phyloP scores from a whole-genome alignment of 2,113 vertebrate species.

The Phoenicopterus ruber region DNA sequence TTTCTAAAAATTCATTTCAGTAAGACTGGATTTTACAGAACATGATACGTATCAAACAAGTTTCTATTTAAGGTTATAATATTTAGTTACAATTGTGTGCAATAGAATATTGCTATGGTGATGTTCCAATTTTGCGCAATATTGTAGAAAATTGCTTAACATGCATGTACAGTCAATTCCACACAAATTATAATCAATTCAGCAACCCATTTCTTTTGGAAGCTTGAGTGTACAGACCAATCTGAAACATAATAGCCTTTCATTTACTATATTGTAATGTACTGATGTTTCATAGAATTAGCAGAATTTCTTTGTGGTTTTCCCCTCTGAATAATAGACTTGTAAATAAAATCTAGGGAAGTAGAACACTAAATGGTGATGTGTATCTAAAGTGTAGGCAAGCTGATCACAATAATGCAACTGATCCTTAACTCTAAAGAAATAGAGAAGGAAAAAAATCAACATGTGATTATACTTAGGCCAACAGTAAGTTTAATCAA shows the following conservation, averaged over 20 bases:
- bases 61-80: not conserved
- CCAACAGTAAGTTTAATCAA: constrained; percentile 52
- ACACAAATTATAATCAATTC: constrained; percentile 33
- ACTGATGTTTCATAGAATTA: not conserved
- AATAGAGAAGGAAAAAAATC: not conserved
- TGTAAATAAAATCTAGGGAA: not conserved
- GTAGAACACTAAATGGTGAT: not conserved
- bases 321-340: not conserved
- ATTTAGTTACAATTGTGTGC: not conserved
- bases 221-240: not conserved
- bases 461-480: not conserved
- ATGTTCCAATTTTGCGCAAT: constrained; percentile 27
- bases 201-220: not conserved
- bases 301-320: not conserved
- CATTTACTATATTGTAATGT: not conserved
- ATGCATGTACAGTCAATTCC: not conserved
- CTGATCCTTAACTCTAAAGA: not conserved
- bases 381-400: not conserved
- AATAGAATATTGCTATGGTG: not conserved
- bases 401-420: not conserved
- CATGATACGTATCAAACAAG: not conserved
- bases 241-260: constrained; percentile 23
- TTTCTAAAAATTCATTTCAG: not conserved
- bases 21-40: not conserved
- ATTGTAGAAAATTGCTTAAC: constrained; percentile 27